A percentile compares a stretch with the other conserved stretches of the same genome.
These are phyloP conservation scores for Seira sanloemensis DNA, from an alignment of 2,888 invertebrate species.

Conservation along the genomic window DNA sequence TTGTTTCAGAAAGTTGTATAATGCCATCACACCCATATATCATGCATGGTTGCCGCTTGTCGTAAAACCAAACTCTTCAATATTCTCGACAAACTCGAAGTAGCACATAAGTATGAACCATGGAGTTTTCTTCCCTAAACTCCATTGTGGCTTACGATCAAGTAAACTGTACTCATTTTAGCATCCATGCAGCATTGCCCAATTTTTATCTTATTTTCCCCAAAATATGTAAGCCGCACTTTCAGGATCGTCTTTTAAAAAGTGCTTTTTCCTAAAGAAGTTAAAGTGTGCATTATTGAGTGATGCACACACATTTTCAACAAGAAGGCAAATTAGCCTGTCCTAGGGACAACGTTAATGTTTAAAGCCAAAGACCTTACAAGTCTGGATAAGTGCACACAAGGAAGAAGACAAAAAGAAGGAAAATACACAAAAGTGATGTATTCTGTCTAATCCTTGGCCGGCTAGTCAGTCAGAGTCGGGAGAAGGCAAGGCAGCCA, in stretches of 20 bases:
- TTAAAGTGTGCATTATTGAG: too few species aligned
- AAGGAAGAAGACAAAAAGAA: background rate
- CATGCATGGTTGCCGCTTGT: slow-evolving; percentile 39
- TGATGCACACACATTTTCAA: background rate
- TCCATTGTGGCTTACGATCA: too few species aligned
- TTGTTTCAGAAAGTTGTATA: background rate
- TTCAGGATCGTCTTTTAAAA: too few species aligned
- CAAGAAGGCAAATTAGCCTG: slow-evolving; percentile 18
- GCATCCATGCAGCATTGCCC: too few species aligned
- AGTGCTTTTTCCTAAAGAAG: too few species aligned
- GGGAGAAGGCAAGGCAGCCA: background rate
- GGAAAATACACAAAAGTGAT: background rate
- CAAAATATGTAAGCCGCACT: too few species aligned
- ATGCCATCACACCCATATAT: slow-evolving; percentile 45
- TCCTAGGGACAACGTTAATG: too few species aligned
- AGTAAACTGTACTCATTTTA: too few species aligned
- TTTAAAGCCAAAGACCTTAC: background rate
- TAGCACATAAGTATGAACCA: too few species aligned
- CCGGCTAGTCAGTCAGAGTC: slow-evolving; percentile 23
- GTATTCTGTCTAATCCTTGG: slow-evolving; percentile 26
- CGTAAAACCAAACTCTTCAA: slow-evolving; percentile 42
- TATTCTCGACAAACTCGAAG: slow-evolving; percentile 51
- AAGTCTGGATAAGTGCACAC: background rate
- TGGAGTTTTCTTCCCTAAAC: too few species aligned
- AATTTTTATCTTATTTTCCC: too few species aligned